These are phyloP conservation scores for Euphydryas editha DNA, from an alignment of 2,888 invertebrate genomes.

Conservation along the genomic window DNA sequence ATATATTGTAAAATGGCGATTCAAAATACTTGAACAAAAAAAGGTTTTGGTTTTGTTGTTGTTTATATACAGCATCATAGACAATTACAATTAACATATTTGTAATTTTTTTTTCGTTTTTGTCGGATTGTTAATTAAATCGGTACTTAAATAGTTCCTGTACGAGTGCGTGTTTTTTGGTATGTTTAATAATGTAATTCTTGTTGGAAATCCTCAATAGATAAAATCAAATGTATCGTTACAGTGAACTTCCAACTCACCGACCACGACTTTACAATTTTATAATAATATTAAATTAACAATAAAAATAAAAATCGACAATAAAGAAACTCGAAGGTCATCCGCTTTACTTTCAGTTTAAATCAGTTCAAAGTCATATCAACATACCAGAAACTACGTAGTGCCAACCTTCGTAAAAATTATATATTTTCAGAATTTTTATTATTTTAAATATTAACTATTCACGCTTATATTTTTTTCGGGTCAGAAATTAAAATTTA, in stretches of 20 bases:
- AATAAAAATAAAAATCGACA: constrained; percentile 33
- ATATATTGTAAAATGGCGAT: too few relatives aligned
- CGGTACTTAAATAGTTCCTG: too few relatives aligned
- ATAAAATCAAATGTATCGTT: background rate
- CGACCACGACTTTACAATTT: background rate
- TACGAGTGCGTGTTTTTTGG: too few relatives aligned
- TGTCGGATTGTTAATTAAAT: too few relatives aligned
- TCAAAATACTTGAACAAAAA: too few relatives aligned
- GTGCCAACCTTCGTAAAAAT: constrained; percentile 1
- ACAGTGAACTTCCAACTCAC: background rate
- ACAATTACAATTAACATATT: too few relatives aligned
- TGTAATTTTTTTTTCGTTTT: too few relatives aligned
- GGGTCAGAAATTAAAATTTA: too few relatives aligned
- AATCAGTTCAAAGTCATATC: constrained; percentile 43
- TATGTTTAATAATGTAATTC: too few relatives aligned
- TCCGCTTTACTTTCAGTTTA: constrained; percentile 41
- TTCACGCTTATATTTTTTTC: too few relatives aligned
- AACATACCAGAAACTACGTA: background rate
- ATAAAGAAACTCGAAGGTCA: constrained; percentile 37
- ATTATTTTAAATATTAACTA: background rate
- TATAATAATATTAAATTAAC: constrained; percentile 9
- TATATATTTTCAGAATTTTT: background rate
- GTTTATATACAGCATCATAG: too few relatives aligned
- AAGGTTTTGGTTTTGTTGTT: too few relatives aligned
- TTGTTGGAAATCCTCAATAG: background rate